Conservation (phyloP, 2,797 vertebrate species). For the Acestrorhynchus altus region DNA sequence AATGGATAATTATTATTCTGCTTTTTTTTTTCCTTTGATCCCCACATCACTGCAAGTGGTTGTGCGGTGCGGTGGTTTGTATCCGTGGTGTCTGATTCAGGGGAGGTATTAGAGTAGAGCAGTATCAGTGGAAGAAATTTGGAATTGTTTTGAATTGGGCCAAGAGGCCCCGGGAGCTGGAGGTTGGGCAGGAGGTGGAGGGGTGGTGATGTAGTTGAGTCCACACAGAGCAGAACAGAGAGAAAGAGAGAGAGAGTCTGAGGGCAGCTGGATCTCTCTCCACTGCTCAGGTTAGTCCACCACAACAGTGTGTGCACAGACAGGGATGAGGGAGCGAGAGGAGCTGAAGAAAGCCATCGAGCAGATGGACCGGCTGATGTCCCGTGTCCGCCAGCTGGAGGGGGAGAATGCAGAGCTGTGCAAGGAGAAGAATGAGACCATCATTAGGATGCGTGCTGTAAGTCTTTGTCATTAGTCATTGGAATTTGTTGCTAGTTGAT, state of each 20-base stretch:
- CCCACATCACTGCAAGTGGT: slow-evolving; percentile 18
- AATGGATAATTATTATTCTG: slow-evolving; percentile 30
- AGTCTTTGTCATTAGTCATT: no score
- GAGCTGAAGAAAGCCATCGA: slow-evolving; percentile 76
- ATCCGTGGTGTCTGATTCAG: slow-evolving; percentile 39
- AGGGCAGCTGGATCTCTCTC: slow-evolving; percentile 51
- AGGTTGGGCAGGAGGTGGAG: slow-evolving; percentile 44
- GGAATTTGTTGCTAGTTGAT: slow-evolving; percentile 8
- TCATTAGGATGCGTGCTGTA: slow-evolving; percentile 69
- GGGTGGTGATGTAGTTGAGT: slow-evolving; percentile 30
- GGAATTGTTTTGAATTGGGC: slow-evolving; percentile 53
- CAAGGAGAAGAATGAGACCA: slow-evolving; percentile 70
- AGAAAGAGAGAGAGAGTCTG: slow-evolving; percentile 32
- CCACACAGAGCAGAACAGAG: slow-evolving; percentile 20
- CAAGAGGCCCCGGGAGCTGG: slow-evolving; percentile 53
- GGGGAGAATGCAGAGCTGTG: slow-evolving; percentile 67
- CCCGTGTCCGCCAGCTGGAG: slow-evolving; percentile 70
- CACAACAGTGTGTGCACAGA: slow-evolving; percentile 56
- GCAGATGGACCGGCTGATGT: slow-evolving; percentile 72
- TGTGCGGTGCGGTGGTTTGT: not conserved
- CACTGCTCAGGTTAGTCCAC: slow-evolving; percentile 58
- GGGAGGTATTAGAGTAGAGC: slow-evolving; percentile 44
- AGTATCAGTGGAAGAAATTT: slow-evolving; percentile 55
- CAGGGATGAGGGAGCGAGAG: slow-evolving; percentile 77
- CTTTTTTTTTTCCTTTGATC: not conserved